Evolutionary conservation across 2,797 vertebrate species (phyloP).

Genomic region (Vireo griseus): DNA sequence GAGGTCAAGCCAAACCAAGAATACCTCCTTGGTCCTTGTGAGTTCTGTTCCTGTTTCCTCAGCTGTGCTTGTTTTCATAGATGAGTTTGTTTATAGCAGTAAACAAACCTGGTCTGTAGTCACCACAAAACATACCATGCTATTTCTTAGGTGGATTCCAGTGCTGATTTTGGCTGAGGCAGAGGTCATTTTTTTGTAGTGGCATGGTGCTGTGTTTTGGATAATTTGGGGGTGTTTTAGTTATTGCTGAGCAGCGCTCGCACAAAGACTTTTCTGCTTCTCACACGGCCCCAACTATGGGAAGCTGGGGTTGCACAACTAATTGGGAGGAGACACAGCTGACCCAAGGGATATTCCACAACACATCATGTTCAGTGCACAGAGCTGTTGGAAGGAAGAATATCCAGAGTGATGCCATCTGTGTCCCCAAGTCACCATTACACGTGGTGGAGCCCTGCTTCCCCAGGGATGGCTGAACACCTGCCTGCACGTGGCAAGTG

Average conservation of each 20-base stretch:
- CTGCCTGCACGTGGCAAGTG: too few species aligned
- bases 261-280: background rate
- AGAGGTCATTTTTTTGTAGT: background rate
- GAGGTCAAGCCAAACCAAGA: background rate
- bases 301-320: background rate
- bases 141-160: background rate
- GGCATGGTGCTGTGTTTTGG: background rate
- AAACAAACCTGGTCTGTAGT: background rate
- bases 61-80: background rate
- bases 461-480: background rate
- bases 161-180: background rate
- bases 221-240: background rate
- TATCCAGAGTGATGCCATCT: background rate
- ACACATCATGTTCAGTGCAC: background rate
- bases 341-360: background rate
- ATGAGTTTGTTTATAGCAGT: background rate
- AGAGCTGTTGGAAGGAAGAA: background rate
- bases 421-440: too few species aligned
- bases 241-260: background rate
- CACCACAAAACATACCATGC: background rate
- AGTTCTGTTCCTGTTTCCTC: background rate
- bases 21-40: background rate
- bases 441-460: background rate
- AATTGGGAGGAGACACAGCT: background rate
- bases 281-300: rapidly evolving